These are phyloP conservation scores for Crenichthys baileyi DNA, from an alignment of 2,797 vertebrate genomes.

Conservation along the genomic window DNA sequence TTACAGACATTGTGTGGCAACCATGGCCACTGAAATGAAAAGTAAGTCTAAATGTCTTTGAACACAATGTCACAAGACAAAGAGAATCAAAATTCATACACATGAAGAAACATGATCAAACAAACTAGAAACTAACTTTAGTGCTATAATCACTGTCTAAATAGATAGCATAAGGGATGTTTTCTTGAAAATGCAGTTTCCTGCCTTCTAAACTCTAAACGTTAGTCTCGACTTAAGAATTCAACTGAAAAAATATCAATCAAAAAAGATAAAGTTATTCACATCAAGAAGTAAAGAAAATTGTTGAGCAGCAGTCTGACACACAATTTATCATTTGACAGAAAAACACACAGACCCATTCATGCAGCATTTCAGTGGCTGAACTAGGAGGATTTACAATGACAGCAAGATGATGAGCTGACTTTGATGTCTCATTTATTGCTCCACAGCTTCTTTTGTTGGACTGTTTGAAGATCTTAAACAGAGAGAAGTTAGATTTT, in stretches of 20 bases:
- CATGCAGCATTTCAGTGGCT: slow-evolving; percentile 44
- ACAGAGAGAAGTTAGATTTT: slow-evolving; percentile 61
- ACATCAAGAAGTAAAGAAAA: slow-evolving; percentile 13
- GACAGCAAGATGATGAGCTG: slow-evolving; percentile 26
- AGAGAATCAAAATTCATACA: background rate
- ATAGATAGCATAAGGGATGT: background rate
- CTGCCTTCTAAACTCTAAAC: too few relatives aligned
- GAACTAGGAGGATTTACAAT: slow-evolving; percentile 59
- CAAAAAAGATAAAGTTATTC: slow-evolving; percentile 1
- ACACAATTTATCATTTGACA: slow-evolving; percentile 45
- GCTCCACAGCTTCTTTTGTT: slow-evolving; percentile 65
- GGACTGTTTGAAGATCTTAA: slow-evolving; percentile 48
- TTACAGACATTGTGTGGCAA: slow-evolving; percentile 1
- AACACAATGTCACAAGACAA: background rate
- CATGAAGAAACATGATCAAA: background rate
- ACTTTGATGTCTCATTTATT: slow-evolving; percentile 77
- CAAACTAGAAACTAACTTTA: background rate
- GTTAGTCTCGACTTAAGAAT: background rate
- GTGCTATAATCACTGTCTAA: background rate
- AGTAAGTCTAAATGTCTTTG: background rate
- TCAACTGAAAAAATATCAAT: background rate
- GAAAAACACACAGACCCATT: slow-evolving; percentile 56
- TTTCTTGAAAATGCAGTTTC: too few relatives aligned
- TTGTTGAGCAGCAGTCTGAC: slow-evolving; percentile 19
- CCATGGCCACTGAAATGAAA: slow-evolving; percentile 3